These are phyloP conservation scores for Chironomus riparius DNA, from an alignment of 2,888 invertebrate genomes.

Conservation along the genomic window DNA sequence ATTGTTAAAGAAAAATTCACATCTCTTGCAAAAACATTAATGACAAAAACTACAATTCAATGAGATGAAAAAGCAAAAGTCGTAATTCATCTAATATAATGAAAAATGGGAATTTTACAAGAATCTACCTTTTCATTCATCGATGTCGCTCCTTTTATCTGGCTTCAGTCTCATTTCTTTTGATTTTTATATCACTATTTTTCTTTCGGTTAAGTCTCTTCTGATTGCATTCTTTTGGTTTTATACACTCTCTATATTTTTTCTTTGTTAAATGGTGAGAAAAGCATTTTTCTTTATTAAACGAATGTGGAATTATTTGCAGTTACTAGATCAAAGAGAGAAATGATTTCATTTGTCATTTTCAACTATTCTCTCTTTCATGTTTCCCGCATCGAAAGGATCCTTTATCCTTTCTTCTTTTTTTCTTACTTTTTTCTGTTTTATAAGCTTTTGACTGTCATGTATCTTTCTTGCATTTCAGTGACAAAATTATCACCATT, in stretches of 20 bases:
- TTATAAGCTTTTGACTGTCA: too few species aligned
- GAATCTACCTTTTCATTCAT: not conserved
- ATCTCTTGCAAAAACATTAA: too few species aligned
- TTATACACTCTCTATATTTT: not conserved
- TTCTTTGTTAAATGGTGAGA: not conserved
- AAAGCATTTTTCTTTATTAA: slow-evolving; percentile 1
- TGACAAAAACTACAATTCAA: not conserved
- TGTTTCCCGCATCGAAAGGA: not conserved
- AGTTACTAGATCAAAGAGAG: slow-evolving; percentile 3
- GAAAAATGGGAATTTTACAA: slow-evolving; percentile 19
- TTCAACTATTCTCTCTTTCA: not conserved
- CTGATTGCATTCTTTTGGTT: not conserved
- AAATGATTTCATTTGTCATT: slow-evolving; percentile 7
- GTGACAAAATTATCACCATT: slow-evolving; percentile 13
- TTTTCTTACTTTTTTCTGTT: not conserved
- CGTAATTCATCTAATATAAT: slow-evolving; percentile 12
- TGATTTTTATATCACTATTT: not conserved
- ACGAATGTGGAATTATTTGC: slow-evolving; percentile 5
- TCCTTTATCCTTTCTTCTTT: not conserved
- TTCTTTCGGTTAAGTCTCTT: not conserved
- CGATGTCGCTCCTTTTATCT: not conserved
- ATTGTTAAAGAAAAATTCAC: too few species aligned
- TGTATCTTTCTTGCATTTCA: not conserved
- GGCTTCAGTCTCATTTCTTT: not conserved
- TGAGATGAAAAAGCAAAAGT: slow-evolving; percentile 1